Evolutionary conservation across 2,797 vertebrate genomes (phyloP), one percentile per base, ranked within the genome.

Genomic region (Acridotheres tristis): DNA sequence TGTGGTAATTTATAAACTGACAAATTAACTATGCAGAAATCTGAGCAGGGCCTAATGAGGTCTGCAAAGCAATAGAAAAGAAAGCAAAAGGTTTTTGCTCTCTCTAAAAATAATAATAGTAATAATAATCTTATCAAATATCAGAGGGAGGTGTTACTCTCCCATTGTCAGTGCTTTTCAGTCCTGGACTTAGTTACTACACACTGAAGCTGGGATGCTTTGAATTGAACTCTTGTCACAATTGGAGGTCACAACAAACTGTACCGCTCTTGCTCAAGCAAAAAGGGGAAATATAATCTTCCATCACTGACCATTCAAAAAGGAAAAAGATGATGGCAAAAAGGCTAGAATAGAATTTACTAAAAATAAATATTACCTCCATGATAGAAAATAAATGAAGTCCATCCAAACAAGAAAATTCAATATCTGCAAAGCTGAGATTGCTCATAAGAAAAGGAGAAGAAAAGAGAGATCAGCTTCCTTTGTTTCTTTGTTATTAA

Each of bases 1-100:
- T 97, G 96, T 97, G 96, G 97, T 97, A 97, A 98, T 98, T 98
- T 97, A 97, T 98, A 98, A 98, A 98, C 95, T 98, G 97, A 98
- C 97, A 98, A 97, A 98, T 98, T 97, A 98, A 97, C 97, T 98
- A 97, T 98, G 97, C 94, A 97, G 97, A 98, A 98, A 97, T 97
- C 96, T 92, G 92, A 96, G 89, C 85, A 32, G 91, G 93, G 89
- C 92, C 96, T 96, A 97, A 92, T 92, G 93, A 97, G 93, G 90
- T 96, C 97, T 97, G 91, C 91, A 95, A 96, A 97, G 88, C 93
- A 94, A 89, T 85, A 90, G 93, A 96, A 96, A 97, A 96, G 95
- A 96, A 97, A 96, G 95, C 80, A 97, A 96, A 96, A 93, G 89
- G 80, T 95, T 96, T 97, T 92, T 95, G 66, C 7, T 3, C 50